These are phyloP conservation scores for Aquatica leii DNA, from an alignment of 2,888 invertebrate genomes.

Conservation along the genomic window DNA sequence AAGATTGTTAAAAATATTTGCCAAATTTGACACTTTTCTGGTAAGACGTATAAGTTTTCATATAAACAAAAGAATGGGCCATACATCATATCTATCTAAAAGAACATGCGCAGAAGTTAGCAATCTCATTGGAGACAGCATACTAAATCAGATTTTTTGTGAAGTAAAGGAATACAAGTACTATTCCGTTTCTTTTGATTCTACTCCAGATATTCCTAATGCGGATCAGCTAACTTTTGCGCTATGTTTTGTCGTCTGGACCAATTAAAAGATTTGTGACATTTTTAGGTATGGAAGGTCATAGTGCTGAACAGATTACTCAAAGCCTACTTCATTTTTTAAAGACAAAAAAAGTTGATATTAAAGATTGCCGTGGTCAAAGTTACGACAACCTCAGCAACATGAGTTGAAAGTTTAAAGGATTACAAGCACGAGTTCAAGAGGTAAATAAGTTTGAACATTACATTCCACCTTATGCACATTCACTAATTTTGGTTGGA, in stretches of 20 bases:
- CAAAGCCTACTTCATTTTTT: neutral
- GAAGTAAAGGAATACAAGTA: neutral
- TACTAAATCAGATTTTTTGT: neutral
- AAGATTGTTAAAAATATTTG: neutral
- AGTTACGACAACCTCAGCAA: neutral
- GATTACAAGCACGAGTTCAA: neutral
- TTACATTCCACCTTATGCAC: neutral
- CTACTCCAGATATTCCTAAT: neutral
- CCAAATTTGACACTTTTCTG: neutral
- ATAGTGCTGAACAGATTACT: neutral
- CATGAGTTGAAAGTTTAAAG: neutral
- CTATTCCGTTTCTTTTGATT: neutral
- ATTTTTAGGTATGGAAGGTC: neutral
- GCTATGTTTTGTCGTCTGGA: no score
- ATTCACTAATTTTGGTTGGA: neutral
- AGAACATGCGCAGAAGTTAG: neutral
- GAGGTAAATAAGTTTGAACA: neutral
- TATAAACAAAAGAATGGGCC: neutral
- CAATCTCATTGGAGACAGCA: neutral
- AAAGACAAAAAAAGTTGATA: neutral
- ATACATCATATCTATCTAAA: neutral
- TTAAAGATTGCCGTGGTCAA: neutral
- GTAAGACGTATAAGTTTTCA: no score
- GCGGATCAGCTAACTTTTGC: neutral
- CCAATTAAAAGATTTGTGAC: no score